phyloP scores from a whole-genome alignment of 2,113 vertebrate species.

The Eurystomus gularis region DNA sequence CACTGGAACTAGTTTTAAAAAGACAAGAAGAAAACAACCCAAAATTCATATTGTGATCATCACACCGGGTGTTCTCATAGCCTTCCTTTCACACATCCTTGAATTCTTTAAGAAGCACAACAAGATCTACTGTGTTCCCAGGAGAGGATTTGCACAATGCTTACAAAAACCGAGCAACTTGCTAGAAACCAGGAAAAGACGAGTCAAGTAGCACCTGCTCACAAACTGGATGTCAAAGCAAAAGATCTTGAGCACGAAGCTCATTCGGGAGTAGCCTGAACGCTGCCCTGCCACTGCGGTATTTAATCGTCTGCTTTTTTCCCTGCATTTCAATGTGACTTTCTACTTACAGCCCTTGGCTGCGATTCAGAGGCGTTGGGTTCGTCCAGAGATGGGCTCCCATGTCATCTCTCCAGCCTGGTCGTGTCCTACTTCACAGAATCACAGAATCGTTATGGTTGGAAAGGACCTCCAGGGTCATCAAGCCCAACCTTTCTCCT shows the following conservation, averaged over 20 bases:
- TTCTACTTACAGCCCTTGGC: background rate
- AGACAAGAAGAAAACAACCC: background rate
- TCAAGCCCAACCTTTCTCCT: too few species aligned
- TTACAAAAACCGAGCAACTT: background rate
- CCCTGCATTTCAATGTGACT: background rate
- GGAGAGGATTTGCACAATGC: background rate
- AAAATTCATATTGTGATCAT: background rate
- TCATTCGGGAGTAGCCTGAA: rapidly evolving
- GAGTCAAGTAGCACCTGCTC: background rate
- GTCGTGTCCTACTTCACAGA: rapidly evolving
- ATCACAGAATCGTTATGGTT: too few species aligned
- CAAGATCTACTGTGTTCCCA: background rate
- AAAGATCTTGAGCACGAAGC: background rate
- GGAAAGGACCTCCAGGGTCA: too few species aligned
- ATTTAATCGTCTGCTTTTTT: rapidly evolving
- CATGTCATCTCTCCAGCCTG: background rate
- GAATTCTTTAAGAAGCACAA: background rate
- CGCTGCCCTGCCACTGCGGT: rapidly evolving
- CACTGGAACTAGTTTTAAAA: background rate
- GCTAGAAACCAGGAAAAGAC: background rate
- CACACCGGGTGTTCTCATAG: background rate
- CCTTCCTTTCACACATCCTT: background rate
- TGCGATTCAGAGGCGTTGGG: rapidly evolving
- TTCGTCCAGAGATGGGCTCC: background rate
- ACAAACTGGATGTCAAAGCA: background rate